Evolutionary conservation across 2,888 invertebrate genomes (phyloP).

Genomic region (Ferrisia virgata): DNA sequence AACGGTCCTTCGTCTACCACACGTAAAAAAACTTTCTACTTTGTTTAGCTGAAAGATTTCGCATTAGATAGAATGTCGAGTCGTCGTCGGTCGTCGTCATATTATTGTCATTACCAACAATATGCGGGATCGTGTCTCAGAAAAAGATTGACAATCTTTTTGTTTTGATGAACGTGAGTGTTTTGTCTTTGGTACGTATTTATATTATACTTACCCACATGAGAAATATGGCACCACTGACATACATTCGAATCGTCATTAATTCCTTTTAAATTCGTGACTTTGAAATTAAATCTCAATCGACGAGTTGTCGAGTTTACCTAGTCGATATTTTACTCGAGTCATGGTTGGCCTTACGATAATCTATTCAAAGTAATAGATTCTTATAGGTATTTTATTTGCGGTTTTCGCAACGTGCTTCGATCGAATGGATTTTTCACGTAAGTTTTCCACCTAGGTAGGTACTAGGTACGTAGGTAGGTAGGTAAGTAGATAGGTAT

Average conservation of each 20-base stretch:
- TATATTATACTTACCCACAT: background rate
- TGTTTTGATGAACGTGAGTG: constrained; percentile 36
- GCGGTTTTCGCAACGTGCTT: background rate
- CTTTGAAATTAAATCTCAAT: background rate
- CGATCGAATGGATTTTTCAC: no score
- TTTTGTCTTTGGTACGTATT: constrained; percentile 2
- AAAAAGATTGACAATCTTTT: constrained; percentile 44
- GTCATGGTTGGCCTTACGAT: background rate
- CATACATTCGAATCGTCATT: constrained; percentile 32
- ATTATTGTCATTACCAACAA: constrained; percentile 39
- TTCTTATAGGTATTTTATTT: no score
- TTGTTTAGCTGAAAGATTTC: constrained; percentile 35
- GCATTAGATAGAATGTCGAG: constrained; percentile 39
- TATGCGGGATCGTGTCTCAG: constrained; percentile 8
- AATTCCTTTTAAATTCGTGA: constrained; percentile 27
- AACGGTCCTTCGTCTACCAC: background rate
- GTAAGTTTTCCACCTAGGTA: no score
- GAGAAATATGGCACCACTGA: constrained; percentile 33
- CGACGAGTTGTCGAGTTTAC: no score
- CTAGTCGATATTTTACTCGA: background rate
- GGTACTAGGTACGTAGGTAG: no score
- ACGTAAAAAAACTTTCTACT: constrained; percentile 35
- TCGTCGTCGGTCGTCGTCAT: background rate
- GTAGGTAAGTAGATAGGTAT: no score
- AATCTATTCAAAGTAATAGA: background rate